Conservation (phyloP, 2,888 invertebrate species). For the Spisula subtruncata region DNA sequence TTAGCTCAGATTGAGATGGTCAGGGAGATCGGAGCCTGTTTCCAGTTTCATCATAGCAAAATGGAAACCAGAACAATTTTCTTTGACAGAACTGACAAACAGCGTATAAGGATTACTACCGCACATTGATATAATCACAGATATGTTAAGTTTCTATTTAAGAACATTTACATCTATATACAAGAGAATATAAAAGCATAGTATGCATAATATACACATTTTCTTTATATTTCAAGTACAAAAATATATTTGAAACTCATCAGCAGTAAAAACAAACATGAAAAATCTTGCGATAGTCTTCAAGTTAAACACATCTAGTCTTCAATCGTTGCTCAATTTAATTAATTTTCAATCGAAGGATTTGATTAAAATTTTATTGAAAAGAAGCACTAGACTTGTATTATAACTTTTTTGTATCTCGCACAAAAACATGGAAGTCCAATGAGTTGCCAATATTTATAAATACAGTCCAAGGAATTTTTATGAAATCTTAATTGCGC, state of each 20-base stretch:
- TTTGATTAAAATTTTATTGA: background rate
- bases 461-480: too few relatives aligned
- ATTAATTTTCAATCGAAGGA: background rate
- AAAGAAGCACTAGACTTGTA: too few relatives aligned
- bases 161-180: slow-evolving; percentile 42
- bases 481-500: too few relatives aligned
- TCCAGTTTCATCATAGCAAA: too few relatives aligned
- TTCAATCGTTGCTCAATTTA: background rate
- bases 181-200: slow-evolving; percentile 36
- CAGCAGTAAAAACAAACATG: slow-evolving; percentile 54
- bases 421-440: too few relatives aligned
- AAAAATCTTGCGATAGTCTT: background rate
- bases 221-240: slow-evolving; percentile 40
- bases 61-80: too few relatives aligned
- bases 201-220: slow-evolving; percentile 37
- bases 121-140: slow-evolving; percentile 21
- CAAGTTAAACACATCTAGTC: background rate
- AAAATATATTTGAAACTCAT: slow-evolving; percentile 58
- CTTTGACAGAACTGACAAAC: too few relatives aligned
- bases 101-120: too few relatives aligned
- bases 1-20: too few relatives aligned
- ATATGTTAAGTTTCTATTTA: background rate
- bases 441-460: too few relatives aligned
- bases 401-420: too few relatives aligned
- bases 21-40: too few relatives aligned